These are phyloP conservation scores for Heliconius hewitsoni DNA, from an alignment of 1,140 invertebrate species.

Conservation along the genomic window DNA sequence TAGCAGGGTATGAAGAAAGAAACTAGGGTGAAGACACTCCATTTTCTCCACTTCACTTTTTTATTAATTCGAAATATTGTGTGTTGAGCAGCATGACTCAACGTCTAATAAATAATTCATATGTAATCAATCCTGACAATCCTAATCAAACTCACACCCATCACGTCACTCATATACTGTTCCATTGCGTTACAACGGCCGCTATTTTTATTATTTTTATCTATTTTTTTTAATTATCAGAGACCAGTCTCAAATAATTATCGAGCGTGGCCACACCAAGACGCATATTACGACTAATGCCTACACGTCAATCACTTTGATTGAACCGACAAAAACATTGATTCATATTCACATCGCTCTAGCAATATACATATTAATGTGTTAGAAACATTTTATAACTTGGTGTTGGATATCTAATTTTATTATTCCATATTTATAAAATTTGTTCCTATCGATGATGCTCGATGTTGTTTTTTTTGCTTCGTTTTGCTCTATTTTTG, in stretches of 20 bases:
- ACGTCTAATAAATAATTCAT: background rate
- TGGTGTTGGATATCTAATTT: slow-evolving; percentile 15
- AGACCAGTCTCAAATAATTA: slow-evolving; percentile 8
- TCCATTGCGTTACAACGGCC: no score
- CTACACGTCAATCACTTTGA: slow-evolving; percentile 65
- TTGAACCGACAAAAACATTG: slow-evolving; percentile 49
- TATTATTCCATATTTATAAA: background rate
- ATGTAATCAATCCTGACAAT: no score
- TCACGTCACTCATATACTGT: no score
- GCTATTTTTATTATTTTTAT: no score
- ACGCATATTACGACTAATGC: slow-evolving; percentile 62
- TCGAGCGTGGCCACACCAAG: slow-evolving; percentile 46
- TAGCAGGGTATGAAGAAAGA: no score
- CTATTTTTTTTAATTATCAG: background rate
- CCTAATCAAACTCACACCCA: no score
- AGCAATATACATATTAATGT: slow-evolving; percentile 3
- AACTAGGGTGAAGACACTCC: no score
- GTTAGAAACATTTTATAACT: slow-evolving; percentile 24
- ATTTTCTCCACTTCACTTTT: no score
- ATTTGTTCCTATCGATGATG: no score
- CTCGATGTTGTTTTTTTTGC: background rate
- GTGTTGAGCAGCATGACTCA: no score
- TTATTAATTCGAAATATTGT: no score
- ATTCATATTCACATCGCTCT: slow-evolving; percentile 30
- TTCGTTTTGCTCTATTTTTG: background rate